phyloP scores from a whole-genome alignment of 2,113 vertebrate species.

The Ranitomeya variabilis region DNA sequence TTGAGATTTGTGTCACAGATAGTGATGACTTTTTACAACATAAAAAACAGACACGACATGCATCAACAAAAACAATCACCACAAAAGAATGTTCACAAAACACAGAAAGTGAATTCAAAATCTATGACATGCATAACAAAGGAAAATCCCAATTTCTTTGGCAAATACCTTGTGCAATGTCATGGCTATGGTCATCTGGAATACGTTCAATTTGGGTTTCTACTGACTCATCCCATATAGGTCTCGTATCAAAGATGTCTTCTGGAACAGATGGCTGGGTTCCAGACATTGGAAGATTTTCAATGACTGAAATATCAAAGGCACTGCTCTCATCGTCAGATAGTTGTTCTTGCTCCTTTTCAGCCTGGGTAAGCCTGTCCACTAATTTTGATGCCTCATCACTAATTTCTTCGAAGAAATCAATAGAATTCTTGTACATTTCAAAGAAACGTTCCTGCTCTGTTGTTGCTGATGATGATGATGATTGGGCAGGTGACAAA shows the following conservation, averaged over 20 bases:
- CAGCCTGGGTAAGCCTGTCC: constrained; percentile 87
- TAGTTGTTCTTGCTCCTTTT: constrained; percentile 83
- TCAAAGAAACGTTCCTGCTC: constrained; percentile 82
- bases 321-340: constrained; percentile 95
- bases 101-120: constrained; percentile 69
- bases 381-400: constrained; percentile 94
- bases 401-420: constrained; percentile 95
- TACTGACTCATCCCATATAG: constrained; percentile 95
- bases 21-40: constrained; percentile 73
- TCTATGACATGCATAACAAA: constrained; percentile 83
- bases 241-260: constrained; percentile 96
- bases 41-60: constrained; percentile 76
- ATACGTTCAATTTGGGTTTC: constrained; percentile 99
- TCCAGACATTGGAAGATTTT: constrained; percentile 85
- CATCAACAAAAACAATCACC: constrained; percentile 76
- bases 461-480: constrained; percentile 68
- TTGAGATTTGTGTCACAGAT: constrained; percentile 84
- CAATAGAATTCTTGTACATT: constrained; percentile 83
- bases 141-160: constrained; percentile 81
- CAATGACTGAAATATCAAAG: constrained; percentile 90
- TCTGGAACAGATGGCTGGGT: constrained; percentile 87
- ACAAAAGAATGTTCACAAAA: constrained; percentile 74
- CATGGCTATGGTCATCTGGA: constrained; percentile 92
- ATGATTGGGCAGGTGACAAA: constrained; percentile 66
- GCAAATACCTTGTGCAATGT: constrained; percentile 95